Evolutionary conservation across 2,888 invertebrate species (phyloP).

Genomic region (Eubasilissa splendida): DNA sequence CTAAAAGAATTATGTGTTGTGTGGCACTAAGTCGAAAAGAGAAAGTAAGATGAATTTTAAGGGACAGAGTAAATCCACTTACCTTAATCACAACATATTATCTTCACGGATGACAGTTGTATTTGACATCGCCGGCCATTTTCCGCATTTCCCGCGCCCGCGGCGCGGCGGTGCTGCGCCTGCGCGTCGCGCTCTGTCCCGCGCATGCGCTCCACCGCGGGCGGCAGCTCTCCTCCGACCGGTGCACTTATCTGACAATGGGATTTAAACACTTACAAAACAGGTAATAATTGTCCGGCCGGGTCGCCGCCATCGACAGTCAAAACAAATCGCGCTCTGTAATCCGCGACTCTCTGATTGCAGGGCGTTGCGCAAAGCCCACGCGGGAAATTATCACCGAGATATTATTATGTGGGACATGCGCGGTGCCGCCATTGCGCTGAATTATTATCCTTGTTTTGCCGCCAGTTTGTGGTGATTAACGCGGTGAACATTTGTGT

Average conservation of each 20-base stretch:
- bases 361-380: neutral
- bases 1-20: too few relatives aligned
- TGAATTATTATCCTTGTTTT: neutral
- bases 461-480: too few relatives aligned
- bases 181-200: neutral
- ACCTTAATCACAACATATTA: too few relatives aligned
- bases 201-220: slow-evolving; percentile 11
- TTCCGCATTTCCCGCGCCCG: too few relatives aligned
- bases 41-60: too few relatives aligned
- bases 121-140: too few relatives aligned
- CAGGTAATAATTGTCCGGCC: slow-evolving; percentile 54
- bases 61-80: too few relatives aligned
- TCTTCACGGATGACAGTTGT: too few relatives aligned
- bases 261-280: slow-evolving; percentile 56
- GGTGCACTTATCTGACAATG: slow-evolving; percentile 51
- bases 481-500: neutral
- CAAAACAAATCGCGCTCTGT: slow-evolving; percentile 46
- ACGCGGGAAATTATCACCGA: neutral
- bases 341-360: slow-evolving; percentile 39
- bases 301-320: slow-evolving; percentile 42
- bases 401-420: neutral
- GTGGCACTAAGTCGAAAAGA: too few relatives aligned
- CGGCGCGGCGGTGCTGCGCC: neutral
- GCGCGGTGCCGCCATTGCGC: slow-evolving; percentile 8
- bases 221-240: neutral